Percentiles rank a stretch among this genome's conserved stretches.
These are phyloP conservation scores for Drosophila merina DNA, from an alignment of 2,888 invertebrate species.

Conservation along the genomic window DNA sequence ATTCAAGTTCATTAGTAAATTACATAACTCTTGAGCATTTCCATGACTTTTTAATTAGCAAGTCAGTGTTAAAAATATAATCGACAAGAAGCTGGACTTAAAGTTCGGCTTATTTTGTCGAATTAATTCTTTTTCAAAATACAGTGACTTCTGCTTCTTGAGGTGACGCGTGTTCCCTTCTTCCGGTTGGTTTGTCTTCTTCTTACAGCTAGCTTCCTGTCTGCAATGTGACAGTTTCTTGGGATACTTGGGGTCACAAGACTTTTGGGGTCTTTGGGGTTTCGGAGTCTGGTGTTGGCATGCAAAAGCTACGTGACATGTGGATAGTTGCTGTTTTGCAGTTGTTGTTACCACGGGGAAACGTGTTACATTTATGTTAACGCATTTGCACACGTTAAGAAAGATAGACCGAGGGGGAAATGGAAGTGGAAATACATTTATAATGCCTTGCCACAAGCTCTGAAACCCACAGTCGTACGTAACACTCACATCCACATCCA, in stretches of 20 bases:
- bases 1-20: slow-evolving; percentile 10
- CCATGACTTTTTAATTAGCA: slow-evolving; percentile 24
- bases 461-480: slow-evolving; percentile 61
- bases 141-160: slow-evolving; percentile 1
- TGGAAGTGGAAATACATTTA: slow-evolving; percentile 28
- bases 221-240: slow-evolving; percentile 34
- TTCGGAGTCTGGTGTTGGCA: slow-evolving; percentile 63
- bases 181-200: slow-evolving; percentile 1
- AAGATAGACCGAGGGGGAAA: slow-evolving; percentile 10
- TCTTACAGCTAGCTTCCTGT: slow-evolving; percentile 13
- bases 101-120: too few relatives aligned
- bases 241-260: slow-evolving; percentile 25
- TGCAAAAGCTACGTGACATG: slow-evolving; percentile 79
- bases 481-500: slow-evolving; percentile 22
- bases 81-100: not conserved
- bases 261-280: slow-evolving; percentile 30
- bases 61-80: slow-evolving; percentile 19
- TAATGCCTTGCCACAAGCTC: slow-evolving; percentile 62
- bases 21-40: slow-evolving; percentile 14
- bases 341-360: slow-evolving; percentile 66
- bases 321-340: slow-evolving; percentile 44
- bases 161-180: not conserved
- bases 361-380: slow-evolving; percentile 78
- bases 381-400: slow-evolving; percentile 71
- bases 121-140: not conserved